phyloP scores from a whole-genome alignment of 2,797 vertebrate genomes.

The Tragelaphus oryx region DNA sequence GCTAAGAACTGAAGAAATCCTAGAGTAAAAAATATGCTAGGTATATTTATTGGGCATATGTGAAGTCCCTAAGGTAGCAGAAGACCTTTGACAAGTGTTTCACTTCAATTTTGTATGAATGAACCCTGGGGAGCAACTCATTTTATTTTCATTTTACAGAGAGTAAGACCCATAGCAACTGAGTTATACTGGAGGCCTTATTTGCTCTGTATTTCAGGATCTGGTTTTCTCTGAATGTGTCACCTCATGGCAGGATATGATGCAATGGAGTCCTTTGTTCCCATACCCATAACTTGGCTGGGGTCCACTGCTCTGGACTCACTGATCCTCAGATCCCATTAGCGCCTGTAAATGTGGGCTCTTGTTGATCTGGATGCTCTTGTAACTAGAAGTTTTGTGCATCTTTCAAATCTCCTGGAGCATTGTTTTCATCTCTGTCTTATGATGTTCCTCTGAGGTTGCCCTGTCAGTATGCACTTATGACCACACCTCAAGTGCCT shows the following conservation, averaged over 20 bases:
- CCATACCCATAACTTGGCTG: neutral
- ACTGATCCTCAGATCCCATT: neutral
- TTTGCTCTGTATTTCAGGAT: neutral
- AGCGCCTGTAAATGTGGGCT: neutral
- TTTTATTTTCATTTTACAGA: slow-evolving; percentile 3
- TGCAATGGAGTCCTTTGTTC: neutral
- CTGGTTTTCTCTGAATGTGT: neutral
- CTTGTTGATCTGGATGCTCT: neutral
- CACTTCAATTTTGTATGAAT: neutral
- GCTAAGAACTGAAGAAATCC: neutral
- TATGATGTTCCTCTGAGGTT: neutral
- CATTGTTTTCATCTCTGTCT: neutral
- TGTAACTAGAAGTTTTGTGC: neutral
- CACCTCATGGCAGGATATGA: neutral
- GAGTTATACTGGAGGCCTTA: neutral
- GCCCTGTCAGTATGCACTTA: neutral
- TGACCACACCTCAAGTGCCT: neutral
- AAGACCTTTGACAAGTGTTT: neutral
- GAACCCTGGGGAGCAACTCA: neutral
- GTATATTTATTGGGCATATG: neutral
- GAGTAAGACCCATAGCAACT: neutral
- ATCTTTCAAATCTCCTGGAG: neutral
- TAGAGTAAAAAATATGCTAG: neutral
- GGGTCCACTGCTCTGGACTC: neutral
- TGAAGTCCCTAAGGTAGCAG: neutral